A percentile compares a stretch with the other conserved stretches of the same genome.
Evolutionary conservation across 2,113 vertebrate species (phyloP).

Genomic region (Desmodus rotundus): DNA sequence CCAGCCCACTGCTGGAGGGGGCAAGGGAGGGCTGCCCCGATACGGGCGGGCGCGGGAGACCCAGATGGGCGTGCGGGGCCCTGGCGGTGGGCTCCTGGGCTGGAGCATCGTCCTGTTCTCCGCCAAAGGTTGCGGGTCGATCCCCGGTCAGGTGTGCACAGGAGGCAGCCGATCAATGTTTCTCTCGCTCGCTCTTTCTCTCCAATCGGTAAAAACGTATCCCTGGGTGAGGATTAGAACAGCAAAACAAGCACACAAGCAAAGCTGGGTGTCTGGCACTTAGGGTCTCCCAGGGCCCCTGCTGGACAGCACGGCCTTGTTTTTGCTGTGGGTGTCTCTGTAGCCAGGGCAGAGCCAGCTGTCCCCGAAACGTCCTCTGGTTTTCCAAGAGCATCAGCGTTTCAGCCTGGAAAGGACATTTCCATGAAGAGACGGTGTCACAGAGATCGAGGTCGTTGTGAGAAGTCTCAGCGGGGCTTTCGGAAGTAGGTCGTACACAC

Average conservation of each 20-base stretch:
- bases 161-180: too few relatives aligned
- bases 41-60: fast-evolving
- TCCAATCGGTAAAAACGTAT: too few relatives aligned
- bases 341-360: neutral
- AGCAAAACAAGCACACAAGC: too few relatives aligned
- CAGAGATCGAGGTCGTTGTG: neutral
- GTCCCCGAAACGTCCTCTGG: neutral
- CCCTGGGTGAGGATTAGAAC: too few relatives aligned
- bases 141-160: too few relatives aligned
- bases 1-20: too few relatives aligned
- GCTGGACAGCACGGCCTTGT: fast-evolving
- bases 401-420: neutral
- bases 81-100: too few relatives aligned
- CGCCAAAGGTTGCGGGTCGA: too few relatives aligned
- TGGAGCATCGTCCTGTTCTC: too few relatives aligned
- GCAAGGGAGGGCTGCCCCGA: neutral
- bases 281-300: neutral
- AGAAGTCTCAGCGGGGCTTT: neutral
- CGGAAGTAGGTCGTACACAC: neutral
- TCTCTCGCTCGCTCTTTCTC: too few relatives aligned
- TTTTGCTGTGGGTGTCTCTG: fast-evolving
- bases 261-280: fast-evolving
- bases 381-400: neutral
- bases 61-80: too few relatives aligned
- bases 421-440: neutral